Evolutionary conservation across 2,113 vertebrate species (phyloP).

Genomic region (Cricetomys ansorgei): DNA sequence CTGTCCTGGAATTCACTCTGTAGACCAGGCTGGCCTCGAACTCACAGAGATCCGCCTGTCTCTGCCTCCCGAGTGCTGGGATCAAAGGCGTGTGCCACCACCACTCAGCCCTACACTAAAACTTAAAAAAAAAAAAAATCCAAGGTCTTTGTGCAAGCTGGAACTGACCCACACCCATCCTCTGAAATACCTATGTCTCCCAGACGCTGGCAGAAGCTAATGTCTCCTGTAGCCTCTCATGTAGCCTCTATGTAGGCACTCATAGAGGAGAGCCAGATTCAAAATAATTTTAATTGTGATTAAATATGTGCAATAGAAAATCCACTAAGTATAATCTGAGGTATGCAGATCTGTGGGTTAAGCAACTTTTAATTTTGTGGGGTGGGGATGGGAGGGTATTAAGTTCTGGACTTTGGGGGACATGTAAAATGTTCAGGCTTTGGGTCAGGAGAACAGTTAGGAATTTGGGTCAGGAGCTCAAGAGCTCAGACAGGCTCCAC

Average conservation of each 20-base stretch:
- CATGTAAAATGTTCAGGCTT: no score
- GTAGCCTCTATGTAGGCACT: not conserved
- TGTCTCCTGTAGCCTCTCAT: no score
- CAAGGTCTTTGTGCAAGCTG: not conserved
- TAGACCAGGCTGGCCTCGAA: no score
- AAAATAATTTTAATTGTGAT: not conserved
- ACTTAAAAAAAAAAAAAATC: not conserved
- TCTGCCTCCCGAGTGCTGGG: no score
- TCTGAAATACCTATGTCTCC: not conserved
- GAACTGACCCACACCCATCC: not conserved
- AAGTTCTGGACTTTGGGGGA: not conserved
- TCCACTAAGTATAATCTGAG: not conserved
- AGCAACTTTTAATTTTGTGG: constrained; percentile 33
- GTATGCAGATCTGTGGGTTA: not conserved
- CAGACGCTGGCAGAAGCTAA: not conserved
- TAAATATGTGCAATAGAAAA: not conserved
- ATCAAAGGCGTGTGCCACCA: no score
- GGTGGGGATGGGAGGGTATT: not conserved
- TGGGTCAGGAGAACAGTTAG: not conserved
- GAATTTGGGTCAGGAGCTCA: not conserved
- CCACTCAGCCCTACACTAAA: no score
- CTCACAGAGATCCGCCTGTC: no score
- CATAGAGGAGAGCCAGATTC: not conserved
- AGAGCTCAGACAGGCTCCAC: not conserved
- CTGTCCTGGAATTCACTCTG: no score